Evolutionary conservation across 64 coral and sea anemone genomes (phyloP).

Genomic region (Pocillopora damicornis): DNA sequence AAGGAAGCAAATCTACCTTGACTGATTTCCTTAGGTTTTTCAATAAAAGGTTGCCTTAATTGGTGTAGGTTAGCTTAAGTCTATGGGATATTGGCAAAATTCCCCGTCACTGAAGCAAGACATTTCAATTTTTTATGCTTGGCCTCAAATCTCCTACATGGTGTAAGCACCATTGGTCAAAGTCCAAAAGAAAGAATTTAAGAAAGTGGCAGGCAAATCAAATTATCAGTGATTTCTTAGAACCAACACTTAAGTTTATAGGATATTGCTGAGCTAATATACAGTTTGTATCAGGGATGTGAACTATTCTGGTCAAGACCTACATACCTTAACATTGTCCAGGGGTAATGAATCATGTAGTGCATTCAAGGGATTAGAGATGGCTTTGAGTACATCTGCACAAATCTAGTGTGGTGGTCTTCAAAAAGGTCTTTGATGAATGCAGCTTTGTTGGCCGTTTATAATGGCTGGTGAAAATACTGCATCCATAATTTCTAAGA

Average conservation of each 20-base stretch:
- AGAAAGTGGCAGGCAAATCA: not conserved
- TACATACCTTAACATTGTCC: constrained; percentile 58
- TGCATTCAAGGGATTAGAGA: constrained; percentile 83
- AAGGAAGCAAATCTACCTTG: not conserved
- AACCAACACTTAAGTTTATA: too few relatives aligned
- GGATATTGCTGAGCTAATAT: too few relatives aligned
- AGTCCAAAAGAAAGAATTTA: constrained; percentile 36
- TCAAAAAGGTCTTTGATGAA: constrained; percentile 51
- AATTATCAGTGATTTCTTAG: too few relatives aligned
- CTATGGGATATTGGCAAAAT: constrained; percentile 9
- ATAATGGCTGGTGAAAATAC: constrained; percentile 56
- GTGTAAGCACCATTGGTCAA: constrained; percentile 58
- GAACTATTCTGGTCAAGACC: too few relatives aligned
- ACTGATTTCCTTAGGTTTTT: not conserved
- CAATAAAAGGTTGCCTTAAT: not conserved
- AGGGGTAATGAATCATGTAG: constrained; percentile 75
- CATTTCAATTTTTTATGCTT: constrained; percentile 18
- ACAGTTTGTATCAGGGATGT: too few relatives aligned
- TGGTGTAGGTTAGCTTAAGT: not conserved
- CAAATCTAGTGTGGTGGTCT: constrained; percentile 55
- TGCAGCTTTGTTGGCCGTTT: constrained; percentile 36
- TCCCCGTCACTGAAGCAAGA: not conserved
- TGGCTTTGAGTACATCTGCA: constrained; percentile 34
- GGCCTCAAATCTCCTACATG: constrained; percentile 65
- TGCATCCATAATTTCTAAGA: constrained; percentile 59